phyloP scores from a whole-genome alignment of 2,888 invertebrate genomes.

The Elysia crispata region DNA sequence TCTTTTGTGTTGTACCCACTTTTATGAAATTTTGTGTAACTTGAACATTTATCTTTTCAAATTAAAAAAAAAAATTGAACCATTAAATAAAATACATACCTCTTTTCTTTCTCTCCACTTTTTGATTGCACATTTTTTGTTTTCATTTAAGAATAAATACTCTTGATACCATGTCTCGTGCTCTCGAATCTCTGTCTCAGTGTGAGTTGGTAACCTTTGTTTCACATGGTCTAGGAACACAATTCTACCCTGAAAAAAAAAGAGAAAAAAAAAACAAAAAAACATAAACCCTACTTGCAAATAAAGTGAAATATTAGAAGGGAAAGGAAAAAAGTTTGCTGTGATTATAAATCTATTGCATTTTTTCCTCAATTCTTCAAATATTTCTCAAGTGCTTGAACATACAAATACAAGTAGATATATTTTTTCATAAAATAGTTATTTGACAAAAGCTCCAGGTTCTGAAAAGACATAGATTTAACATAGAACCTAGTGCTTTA shows the following conservation, averaged over 20 bases:
- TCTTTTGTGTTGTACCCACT: no score
- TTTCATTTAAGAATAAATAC: slow-evolving; percentile 71
- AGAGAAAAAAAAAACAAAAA: not conserved
- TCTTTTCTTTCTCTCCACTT: slow-evolving; percentile 75
- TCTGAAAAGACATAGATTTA: no score
- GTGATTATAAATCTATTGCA: no score
- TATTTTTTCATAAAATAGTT: no score
- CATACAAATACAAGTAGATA: no score
- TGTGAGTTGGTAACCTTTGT: slow-evolving; percentile 70
- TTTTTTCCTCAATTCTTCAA: not conserved
- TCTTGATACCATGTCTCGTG: slow-evolving; percentile 77
- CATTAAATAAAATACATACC: slow-evolving; percentile 56
- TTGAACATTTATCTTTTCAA: not conserved
- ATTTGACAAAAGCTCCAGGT: no score
- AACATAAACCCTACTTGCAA: no score
- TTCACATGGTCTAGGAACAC: slow-evolving; percentile 72
- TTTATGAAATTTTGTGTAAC: not conserved
- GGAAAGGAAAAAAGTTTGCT: not conserved
- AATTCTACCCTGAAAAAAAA: slow-evolving; percentile 64
- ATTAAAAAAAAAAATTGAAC: not conserved
- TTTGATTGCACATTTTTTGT: slow-evolving; percentile 75
- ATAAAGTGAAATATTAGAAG: not conserved
- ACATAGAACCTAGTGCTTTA: no score
- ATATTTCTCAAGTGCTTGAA: not conserved
- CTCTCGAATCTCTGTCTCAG: slow-evolving; percentile 70